Conservation (phyloP, 2,113 vertebrate genomes). For the Pedetes capensis region DNA sequence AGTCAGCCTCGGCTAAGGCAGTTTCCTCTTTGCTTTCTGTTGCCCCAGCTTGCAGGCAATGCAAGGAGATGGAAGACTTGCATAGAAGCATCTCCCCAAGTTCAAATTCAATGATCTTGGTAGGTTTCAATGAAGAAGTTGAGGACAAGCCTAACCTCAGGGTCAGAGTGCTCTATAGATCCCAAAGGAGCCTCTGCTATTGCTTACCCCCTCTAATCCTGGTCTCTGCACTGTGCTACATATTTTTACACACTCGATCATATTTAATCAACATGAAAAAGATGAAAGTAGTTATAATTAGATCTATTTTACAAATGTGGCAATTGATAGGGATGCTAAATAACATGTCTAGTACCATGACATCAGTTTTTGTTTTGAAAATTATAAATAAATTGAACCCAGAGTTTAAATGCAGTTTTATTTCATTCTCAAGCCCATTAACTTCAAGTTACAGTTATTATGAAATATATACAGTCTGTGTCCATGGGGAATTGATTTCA, state of each 20-base stretch:
- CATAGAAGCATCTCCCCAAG: neutral
- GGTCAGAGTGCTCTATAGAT: neutral
- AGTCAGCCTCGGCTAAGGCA: neutral
- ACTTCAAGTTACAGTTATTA: neutral
- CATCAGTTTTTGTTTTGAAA: neutral
- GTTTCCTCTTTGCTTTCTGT: neutral
- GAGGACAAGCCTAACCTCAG: neutral
- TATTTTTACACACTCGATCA: neutral
- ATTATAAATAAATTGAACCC: neutral
- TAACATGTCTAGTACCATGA: neutral
- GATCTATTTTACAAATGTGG: neutral
- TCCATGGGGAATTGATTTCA: neutral
- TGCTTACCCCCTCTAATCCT: neutral
- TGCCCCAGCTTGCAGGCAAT: neutral
- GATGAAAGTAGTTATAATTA: neutral
- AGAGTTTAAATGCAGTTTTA: neutral
- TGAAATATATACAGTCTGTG: neutral
- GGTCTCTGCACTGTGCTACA: neutral
- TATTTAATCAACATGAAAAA: neutral
- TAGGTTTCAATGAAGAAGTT: neutral
- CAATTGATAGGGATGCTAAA: neutral
- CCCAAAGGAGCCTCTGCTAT: neutral
- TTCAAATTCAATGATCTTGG: neutral
- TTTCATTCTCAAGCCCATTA: neutral
- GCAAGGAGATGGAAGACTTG: neutral